Evolutionary conservation across 2,888 invertebrate species (phyloP).

Genomic region (Amphiduros pacificus): DNA sequence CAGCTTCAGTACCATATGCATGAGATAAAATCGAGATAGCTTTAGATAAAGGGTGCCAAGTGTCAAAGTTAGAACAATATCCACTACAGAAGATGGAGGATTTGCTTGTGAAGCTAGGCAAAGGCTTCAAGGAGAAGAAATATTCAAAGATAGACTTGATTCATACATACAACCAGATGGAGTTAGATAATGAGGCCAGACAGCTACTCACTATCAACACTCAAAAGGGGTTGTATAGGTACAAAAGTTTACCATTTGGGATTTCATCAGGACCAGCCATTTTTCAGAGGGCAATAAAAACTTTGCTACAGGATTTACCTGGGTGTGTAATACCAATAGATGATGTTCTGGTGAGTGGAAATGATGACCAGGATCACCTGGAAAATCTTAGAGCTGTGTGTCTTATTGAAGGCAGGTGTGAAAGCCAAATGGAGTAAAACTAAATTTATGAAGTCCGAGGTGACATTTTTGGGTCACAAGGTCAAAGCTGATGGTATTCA

Average conservation of each 20-base stretch:
- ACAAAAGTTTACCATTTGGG: conserved; percentile 2
- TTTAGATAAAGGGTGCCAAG: background rate
- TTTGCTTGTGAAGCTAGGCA: background rate
- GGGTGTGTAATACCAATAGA: background rate
- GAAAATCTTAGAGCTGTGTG: background rate
- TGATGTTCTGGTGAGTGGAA: conserved; percentile 4
- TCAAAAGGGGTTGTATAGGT: background rate
- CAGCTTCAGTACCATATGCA: no score
- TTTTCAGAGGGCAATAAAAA: conserved; percentile 4
- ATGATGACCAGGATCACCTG: background rate
- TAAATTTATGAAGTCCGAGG: background rate
- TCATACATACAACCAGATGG: conserved; percentile 1
- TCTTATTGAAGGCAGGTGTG: background rate
- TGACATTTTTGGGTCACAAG: background rate
- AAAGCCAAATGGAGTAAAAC: background rate
- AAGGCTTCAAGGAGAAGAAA: conserved; percentile 1
- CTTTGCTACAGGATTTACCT: background rate
- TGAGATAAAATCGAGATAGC: no score
- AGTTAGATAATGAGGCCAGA: background rate
- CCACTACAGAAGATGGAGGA: conserved; percentile 5
- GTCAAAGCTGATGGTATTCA: background rate
- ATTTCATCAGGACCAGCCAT: conserved; percentile 3
- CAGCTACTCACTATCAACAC: background rate
- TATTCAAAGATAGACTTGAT: conserved; percentile 5
- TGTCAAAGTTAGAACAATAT: background rate